These are phyloP conservation scores for Menura novaehollandiae DNA, from an alignment of 2,113 vertebrate genomes.

Conservation along the genomic window DNA sequence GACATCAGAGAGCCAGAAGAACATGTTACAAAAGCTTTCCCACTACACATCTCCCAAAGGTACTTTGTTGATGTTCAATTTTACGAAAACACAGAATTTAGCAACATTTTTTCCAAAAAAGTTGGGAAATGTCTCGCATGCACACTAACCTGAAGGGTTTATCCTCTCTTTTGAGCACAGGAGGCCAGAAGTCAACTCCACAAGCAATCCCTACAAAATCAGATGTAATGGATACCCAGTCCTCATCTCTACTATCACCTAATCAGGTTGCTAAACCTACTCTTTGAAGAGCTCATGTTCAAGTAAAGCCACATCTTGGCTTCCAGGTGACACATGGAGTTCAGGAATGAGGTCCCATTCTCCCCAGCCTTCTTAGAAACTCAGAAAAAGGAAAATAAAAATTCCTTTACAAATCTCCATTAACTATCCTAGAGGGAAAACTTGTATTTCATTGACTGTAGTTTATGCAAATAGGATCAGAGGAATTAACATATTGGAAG, in stretches of 20 bases:
- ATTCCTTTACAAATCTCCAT: constrained; percentile 53
- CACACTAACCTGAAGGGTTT: neutral
- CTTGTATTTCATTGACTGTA: constrained; percentile 78
- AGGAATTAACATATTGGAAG: constrained; percentile 94
- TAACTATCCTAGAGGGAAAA: constrained; percentile 54
- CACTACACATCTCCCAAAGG: neutral
- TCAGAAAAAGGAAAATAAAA: constrained; percentile 8
- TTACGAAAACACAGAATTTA: neutral
- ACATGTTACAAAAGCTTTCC: rapidly evolving
- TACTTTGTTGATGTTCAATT: neutral
- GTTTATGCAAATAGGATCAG: constrained; percentile 86
- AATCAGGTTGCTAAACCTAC: neutral
- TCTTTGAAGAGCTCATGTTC: neutral
- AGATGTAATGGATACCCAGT: neutral
- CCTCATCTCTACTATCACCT: neutral
- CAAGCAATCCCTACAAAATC: neutral
- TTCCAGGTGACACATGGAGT: neutral
- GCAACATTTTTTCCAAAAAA: neutral
- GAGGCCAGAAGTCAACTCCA: neutral
- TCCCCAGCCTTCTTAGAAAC: neutral
- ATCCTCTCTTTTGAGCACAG: neutral
- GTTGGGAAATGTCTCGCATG: neutral
- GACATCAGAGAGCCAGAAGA: neutral
- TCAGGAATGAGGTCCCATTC: neutral
- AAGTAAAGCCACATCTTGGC: neutral